Percentiles rank a stretch among this genome's conserved stretches.
Evolutionary conservation across 1,140 invertebrate genomes (phyloP).

Genomic region (Drosophila burlai): DNA sequence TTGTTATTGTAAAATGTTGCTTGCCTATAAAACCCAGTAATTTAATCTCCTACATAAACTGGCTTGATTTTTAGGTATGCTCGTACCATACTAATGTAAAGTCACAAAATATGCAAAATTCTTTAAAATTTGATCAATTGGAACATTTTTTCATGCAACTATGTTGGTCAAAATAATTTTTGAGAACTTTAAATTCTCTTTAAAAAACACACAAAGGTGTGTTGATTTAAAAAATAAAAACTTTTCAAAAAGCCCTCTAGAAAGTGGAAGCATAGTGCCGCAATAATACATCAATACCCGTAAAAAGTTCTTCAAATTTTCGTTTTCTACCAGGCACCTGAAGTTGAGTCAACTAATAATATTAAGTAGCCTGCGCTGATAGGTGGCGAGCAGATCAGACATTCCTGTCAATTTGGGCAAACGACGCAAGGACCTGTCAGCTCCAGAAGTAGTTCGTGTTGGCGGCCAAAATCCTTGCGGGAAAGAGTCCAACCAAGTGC

Average conservation of each 20-base stretch:
- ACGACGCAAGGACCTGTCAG: slow-evolving; percentile 44
- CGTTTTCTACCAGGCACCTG: neutral
- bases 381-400: slow-evolving; percentile 13
- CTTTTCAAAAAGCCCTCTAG: neutral
- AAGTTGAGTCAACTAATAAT: neutral
- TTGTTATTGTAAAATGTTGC: too few relatives aligned
- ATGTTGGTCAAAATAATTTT: too few relatives aligned
- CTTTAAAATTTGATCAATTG: too few relatives aligned
- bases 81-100: too few relatives aligned
- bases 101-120: too few relatives aligned
- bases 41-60: too few relatives aligned
- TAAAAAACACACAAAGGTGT: too few relatives aligned
- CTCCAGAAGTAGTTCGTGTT: slow-evolving; percentile 16
- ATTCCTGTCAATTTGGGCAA: slow-evolving; percentile 50
- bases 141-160: too few relatives aligned
- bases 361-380: neutral
- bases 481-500: slow-evolving; percentile 1
- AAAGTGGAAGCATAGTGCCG: neutral
- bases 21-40: too few relatives aligned
- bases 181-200: too few relatives aligned
- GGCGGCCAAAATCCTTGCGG: neutral
- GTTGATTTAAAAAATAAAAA: neutral
- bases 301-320: neutral
- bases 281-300: neutral
- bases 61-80: too few relatives aligned